Evolutionary conservation across 2,113 vertebrate species (phyloP).

Genomic region (Pagrus major): DNA sequence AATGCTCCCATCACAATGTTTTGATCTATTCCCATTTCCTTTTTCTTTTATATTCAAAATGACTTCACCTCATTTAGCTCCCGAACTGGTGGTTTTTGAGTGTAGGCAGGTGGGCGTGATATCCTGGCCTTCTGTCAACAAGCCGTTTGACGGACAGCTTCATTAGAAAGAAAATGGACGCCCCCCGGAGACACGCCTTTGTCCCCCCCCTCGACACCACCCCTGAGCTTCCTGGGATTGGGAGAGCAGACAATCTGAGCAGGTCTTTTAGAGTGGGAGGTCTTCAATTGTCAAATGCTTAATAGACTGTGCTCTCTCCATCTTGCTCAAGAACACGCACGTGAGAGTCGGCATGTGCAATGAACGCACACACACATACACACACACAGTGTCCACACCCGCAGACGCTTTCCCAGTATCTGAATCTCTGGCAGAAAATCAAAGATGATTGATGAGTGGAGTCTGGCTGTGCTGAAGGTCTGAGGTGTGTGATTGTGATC

Average conservation of each 20-base stretch:
- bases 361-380: slow-evolving; percentile 22
- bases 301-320: slow-evolving; percentile 81
- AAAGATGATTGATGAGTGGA: slow-evolving; percentile 79
- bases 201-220: slow-evolving; percentile 23
- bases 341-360: slow-evolving; percentile 2
- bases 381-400: slow-evolving; percentile 23
- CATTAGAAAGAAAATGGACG: slow-evolving; percentile 82
- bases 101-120: slow-evolving; percentile 66
- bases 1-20: slow-evolving; percentile 32
- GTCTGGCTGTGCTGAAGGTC: slow-evolving; percentile 69
- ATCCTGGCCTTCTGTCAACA: slow-evolving; percentile 79
- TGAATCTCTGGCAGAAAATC: slow-evolving; percentile 81
- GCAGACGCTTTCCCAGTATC: slow-evolving; percentile 42
- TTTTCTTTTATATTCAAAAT: slow-evolving; percentile 15
- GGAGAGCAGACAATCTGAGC: slow-evolving; percentile 70
- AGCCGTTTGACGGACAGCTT: slow-evolving; percentile 79
- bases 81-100: slow-evolving; percentile 48
- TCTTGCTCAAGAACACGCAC: slow-evolving; percentile 45
- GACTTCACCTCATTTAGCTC: slow-evolving; percentile 26
- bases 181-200: slow-evolving; percentile 68
- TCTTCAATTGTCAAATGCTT: slow-evolving; percentile 81
- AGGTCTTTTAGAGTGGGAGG: slow-evolving; percentile 79
- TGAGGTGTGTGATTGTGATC: slow-evolving; percentile 75
- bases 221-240: slow-evolving; percentile 65
- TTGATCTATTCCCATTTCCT: background rate